Percentiles rank a stretch among this genome's conserved stretches.
phyloP scores from a whole-genome alignment of 35 echinoderm and acorn worm species.

The Heliocidaris erythrogramma region DNA sequence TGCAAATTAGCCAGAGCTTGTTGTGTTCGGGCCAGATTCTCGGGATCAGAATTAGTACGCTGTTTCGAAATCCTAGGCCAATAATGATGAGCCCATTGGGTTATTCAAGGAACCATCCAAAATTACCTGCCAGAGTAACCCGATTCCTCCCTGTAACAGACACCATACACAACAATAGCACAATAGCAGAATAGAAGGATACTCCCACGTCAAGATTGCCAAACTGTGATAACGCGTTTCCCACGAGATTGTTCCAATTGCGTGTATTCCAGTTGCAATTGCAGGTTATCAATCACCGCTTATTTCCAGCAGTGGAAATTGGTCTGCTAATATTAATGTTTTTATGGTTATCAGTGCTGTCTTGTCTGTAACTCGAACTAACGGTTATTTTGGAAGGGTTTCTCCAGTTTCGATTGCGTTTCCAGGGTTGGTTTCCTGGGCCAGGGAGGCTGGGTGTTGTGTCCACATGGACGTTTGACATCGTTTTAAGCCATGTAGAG shows the following conservation, averaged over 20 bases:
- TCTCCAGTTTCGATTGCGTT: neutral
- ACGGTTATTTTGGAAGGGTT: neutral
- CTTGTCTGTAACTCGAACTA: slow-evolving; percentile 3
- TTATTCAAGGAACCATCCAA: neutral
- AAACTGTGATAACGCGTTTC: neutral
- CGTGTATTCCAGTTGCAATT: neutral
- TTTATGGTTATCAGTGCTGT: neutral
- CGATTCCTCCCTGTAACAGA: neutral
- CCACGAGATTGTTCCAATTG: neutral
- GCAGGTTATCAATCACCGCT: neutral
- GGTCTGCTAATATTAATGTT: slow-evolving; percentile 5
- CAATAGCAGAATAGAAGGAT: neutral
- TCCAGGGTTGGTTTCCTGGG: neutral
- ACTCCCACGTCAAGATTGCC: neutral
- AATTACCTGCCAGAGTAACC: neutral
- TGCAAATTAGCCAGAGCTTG: no score
- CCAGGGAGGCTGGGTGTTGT: neutral
- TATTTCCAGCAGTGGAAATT: neutral
- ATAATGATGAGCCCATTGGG: neutral
- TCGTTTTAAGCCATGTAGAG: neutral
- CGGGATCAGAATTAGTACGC: no score
- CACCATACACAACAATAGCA: neutral
- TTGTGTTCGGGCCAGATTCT: no score
- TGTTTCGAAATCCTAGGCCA: no score
- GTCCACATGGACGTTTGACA: neutral